Evolutionary conservation across 2,797 vertebrate species (phyloP), one percentile per base, ranked within the genome.

Genomic region (Enteromius afrohamiltoni): DNA sequence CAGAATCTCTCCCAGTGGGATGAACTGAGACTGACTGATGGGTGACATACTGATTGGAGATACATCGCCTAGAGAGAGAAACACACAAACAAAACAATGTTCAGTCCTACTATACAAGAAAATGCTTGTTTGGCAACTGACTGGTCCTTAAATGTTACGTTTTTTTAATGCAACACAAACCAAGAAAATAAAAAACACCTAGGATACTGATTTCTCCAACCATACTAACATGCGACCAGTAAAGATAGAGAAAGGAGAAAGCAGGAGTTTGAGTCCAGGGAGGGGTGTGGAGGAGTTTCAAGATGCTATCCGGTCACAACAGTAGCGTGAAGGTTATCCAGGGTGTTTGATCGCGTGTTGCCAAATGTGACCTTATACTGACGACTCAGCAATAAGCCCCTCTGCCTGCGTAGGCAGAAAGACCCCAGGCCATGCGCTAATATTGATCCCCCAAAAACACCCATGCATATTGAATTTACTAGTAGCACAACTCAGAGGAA

Each of bases 21-120:
- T 99, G 94, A 99, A 99, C 94, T 99, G 98, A 85, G 98, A 99
- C 92, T 99, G 98, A 94, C 97, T 98, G 96, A 99, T 97, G 87
- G 98, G 98, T 92, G 98, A 99, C 98, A 99, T 99, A 92, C 96
- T 98, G 96, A 99, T 99, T 83, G 98, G 98, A 91, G 98, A 99
- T 90, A 99, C 98, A 96, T 99, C 98, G 98, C 98, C 98, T 99
- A 93, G 37, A 82, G 60, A 75, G 29, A 67, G 21, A 42, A 42
- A 86, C 16, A 80, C 3, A 82, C 31, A 87, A 6, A 86, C 19
- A 83, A 64, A 68, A 7, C 13, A 13, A 77, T 13, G 0, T 62
- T 77, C 8, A 77, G n/a, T 29, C n/a, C 53, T 60, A 60, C 74
- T 60, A 26, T 60, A 58, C 34, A 19, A 77, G 51, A 77, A 60